A percentile compares a stretch with the other conserved stretches of the same genome.
phyloP scores from a whole-genome alignment of 2,113 vertebrate species.

The Copsychus sechellarum region DNA sequence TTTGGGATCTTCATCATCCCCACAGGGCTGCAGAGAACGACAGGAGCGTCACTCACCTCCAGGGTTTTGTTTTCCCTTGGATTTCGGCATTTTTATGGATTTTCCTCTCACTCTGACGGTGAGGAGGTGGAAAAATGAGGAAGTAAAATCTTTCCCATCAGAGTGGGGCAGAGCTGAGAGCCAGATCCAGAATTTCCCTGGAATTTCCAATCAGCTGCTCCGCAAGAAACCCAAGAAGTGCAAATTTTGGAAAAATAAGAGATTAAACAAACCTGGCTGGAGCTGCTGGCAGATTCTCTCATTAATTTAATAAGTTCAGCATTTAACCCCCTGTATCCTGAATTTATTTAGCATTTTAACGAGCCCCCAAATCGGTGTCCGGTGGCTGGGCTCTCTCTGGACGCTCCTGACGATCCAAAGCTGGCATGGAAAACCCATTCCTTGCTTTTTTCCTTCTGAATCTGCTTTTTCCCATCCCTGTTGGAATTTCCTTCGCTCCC shows the following conservation, averaged over 20 bases:
- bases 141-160: neutral
- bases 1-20: neutral
- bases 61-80: neutral
- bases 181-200: neutral
- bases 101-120: neutral
- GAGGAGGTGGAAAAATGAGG: neutral
- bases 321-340: neutral
- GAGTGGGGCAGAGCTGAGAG: neutral
- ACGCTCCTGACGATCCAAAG: neutral
- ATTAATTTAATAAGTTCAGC: neutral
- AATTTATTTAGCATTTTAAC: neutral
- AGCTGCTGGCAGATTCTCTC: neutral
- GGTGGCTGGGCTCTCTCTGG: neutral
- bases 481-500: neutral
- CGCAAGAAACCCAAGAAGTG: neutral
- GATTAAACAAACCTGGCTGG: neutral
- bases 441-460: neutral
- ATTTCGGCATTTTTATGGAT: fast-evolving
- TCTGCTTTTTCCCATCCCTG: neutral
- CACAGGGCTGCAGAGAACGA: neutral
- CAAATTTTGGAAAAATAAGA: neutral
- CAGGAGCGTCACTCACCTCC: fast-evolving
- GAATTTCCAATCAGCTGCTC: neutral
- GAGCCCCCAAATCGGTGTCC: neutral
- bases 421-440: neutral